Base-by-base conservation (phyloP, 2,113 vertebrate genomes). In the Irena cyanogastra region DNA sequence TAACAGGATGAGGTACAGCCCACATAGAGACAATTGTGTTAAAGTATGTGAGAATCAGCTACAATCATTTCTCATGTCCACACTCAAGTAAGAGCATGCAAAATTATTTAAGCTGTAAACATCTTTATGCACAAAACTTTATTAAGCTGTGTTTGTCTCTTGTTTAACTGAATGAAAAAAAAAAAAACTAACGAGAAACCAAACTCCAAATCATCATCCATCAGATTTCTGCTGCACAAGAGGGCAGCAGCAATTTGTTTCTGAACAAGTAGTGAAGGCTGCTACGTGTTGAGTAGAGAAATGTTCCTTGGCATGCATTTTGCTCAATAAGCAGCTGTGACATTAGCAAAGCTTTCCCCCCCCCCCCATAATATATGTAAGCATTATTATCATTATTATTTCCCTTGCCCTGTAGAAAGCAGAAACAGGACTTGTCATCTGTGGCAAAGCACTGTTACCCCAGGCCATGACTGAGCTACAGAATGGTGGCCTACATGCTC, bases 401-500 rank as follows among this genome's bases (percentile, higher is more conserved):
- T 61, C 23, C 10, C n/a, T 53, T 72, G 78, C 5, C 28, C n/a
- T 7, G 17, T 8, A 69, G 50, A 60, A 64, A 66, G 50, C 35
- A 82, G 6, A 66, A 41, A 20, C 2, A 18, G 22, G 35, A 35
- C 10, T 26, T 9, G 1, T 26, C 23, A 44, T 10, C 28, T 26
- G 31, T 19, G 47, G 66, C 47, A 82, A 82, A 68, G 52, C 27
- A 26, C 19, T 21, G 28, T 15, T 33, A 53, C 54, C 45, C 0
- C 3, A 84, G 60, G 47, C 3, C 8, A 39, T 3, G 31, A 27
- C 44, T 15, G 31, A 85, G 52, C 45, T 30, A 27, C 23, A 24
- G 30, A 30, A 60, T 0, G 23, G 24, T 20, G 35, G 42, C 1
- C 0, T 2, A 39, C 6, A 0, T 1, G 31, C 60, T 66, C 52